phyloP scores from a whole-genome alignment of 2,888 invertebrate species.

The Drosophila quasianomalipes region DNA sequence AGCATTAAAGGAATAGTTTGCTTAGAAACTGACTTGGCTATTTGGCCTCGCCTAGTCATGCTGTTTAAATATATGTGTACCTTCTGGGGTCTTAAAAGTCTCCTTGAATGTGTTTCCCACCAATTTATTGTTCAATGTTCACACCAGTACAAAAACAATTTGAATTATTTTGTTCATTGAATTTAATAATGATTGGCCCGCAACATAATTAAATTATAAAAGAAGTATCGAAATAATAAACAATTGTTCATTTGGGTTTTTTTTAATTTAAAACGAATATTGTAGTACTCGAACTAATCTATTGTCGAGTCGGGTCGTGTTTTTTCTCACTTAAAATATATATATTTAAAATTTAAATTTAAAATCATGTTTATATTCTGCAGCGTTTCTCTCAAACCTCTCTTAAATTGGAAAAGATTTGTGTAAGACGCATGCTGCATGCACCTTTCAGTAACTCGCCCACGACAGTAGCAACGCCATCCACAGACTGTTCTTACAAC shows the following conservation, averaged over 20 bases:
- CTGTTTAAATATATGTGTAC: neutral
- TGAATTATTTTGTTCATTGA: neutral
- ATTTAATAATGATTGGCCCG: neutral
- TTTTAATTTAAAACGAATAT: neutral
- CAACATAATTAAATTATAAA: neutral
- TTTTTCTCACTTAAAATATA: neutral
- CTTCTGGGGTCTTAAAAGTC: neutral
- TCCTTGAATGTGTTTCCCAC: neutral
- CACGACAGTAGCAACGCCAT: conserved; percentile 24
- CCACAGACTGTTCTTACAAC: conserved; percentile 17
- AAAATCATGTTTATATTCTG: neutral
- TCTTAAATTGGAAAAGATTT: neutral
- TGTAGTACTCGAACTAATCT: neutral
- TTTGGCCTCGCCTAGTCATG: neutral
- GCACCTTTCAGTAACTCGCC: conserved; percentile 21
- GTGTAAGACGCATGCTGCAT: neutral
- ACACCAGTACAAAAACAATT: neutral
- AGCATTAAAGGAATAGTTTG: neutral
- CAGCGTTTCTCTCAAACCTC: neutral
- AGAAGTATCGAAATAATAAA: neutral
- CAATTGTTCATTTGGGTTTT: neutral
- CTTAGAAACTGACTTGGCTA: neutral
- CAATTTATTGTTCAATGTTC: neutral
- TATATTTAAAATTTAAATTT: neutral
- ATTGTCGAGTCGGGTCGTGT: neutral